Conservation (phyloP, 2,888 invertebrate species). For the Aphodius granarius region DNA sequence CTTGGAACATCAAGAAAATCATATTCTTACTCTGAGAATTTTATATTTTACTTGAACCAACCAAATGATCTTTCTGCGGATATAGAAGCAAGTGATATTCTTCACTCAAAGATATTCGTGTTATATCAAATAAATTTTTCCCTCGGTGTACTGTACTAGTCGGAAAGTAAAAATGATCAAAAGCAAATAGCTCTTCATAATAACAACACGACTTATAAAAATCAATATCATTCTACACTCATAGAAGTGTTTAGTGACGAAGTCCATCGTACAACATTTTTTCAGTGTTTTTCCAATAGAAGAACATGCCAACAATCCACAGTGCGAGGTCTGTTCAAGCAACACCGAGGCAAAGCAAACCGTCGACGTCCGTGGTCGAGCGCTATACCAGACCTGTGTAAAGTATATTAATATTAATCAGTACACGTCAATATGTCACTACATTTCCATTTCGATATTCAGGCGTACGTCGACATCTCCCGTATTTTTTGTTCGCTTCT, state of each 20-base stretch:
- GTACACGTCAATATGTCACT: conserved; percentile 31
- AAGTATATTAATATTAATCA: conserved; percentile 30
- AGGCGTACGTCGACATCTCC: conserved; percentile 6
- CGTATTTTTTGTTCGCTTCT: conserved; percentile 1
- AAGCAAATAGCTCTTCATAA: no score
- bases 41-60: no score
- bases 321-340: background rate
- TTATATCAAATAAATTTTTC: no score
- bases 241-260: background rate
- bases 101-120: no score
- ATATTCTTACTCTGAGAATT: no score
- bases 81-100: no score
- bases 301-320: background rate
- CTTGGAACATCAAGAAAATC: no score
- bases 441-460: conserved; percentile 23
- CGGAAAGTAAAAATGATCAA: no score
- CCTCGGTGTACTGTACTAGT: no score
- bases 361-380: conserved; percentile 7
- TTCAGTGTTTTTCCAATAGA: background rate
- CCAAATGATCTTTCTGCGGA: no score
- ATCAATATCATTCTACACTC: background rate
- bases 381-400: background rate
- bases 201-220: no score
- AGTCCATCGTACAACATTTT: background rate
- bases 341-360: background rate